Percentiles rank a stretch among this genome's conserved stretches.
These are phyloP conservation scores for Rissa tridactyla DNA, from an alignment of 2,113 vertebrate species.

Conservation along the genomic window DNA sequence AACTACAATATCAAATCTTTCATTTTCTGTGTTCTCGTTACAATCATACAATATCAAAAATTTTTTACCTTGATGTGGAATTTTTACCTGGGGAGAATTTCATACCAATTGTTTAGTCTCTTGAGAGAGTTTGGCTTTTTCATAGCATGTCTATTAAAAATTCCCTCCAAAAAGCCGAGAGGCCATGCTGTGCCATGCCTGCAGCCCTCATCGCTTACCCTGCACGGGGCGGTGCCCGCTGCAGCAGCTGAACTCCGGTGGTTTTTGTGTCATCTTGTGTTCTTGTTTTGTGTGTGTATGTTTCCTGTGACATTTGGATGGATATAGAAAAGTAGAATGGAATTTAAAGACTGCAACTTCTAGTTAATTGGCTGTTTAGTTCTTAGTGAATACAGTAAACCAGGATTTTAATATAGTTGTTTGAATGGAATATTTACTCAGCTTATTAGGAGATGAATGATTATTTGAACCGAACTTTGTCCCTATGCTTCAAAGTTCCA, in stretches of 20 bases:
- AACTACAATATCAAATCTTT: not conserved
- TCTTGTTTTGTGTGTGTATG: not conserved
- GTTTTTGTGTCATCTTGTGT: not conserved
- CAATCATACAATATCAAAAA: not conserved
- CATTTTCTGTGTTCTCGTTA: not conserved
- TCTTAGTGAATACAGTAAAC: not conserved
- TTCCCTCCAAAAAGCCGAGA: not conserved
- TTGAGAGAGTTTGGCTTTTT: not conserved
- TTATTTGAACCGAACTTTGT: not conserved
- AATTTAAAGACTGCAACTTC: not conserved
- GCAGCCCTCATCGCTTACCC: not conserved
- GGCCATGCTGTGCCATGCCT: rapidly evolving
- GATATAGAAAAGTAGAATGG: rapidly evolving
- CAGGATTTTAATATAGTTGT: not conserved
- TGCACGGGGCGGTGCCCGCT: not conserved
- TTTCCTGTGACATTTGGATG: rapidly evolving
- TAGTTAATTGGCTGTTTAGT: rapidly evolving
- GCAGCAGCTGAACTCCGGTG: rapidly evolving
- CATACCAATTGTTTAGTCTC: not conserved
- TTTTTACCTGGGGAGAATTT: not conserved
- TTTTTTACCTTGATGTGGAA: not conserved
- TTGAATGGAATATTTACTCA: not conserved
- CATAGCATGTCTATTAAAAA: rapidly evolving
- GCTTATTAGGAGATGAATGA: not conserved
- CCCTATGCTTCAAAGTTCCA: not conserved